A percentile compares a stretch with the other conserved stretches of the same genome.
Conservation (phyloP, 2,797 vertebrate species). For the Fundulus diaphanus region DNA sequence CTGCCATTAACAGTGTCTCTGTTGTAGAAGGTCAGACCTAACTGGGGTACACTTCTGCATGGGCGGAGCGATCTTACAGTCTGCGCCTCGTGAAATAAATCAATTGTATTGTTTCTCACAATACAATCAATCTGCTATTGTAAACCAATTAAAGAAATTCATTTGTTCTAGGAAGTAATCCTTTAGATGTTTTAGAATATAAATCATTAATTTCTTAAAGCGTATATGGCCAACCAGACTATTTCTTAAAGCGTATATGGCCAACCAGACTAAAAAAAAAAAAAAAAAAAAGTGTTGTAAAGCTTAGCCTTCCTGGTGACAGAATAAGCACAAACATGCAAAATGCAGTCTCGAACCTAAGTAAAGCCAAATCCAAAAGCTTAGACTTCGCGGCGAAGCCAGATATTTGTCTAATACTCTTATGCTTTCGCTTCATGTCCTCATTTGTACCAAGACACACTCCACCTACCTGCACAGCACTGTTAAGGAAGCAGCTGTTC, state of each 20-base stretch:
- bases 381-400: background rate
- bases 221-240: background rate
- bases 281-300: background rate
- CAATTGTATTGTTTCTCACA: background rate
- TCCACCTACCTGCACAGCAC: constrained; percentile 93
- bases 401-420: background rate
- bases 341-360: background rate
- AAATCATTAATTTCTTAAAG: background rate
- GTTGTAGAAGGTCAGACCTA: no score
- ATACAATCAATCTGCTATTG: background rate
- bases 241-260: background rate
- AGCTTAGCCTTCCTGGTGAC: background rate
- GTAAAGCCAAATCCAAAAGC: background rate
- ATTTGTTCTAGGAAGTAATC: background rate
- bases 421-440: no score
- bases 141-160: background rate
- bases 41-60: no score
- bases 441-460: background rate
- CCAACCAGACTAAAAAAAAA: no score
- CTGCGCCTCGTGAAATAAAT: no score
- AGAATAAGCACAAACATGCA: background rate
- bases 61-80: no score
- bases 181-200: background rate
- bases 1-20: no score
- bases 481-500: constrained; percentile 99